A percentile compares a stretch with the other conserved stretches of the same genome.
phyloP scores from a whole-genome alignment of 2,888 invertebrate genomes.

The Sarcophaga carnaria region DNA sequence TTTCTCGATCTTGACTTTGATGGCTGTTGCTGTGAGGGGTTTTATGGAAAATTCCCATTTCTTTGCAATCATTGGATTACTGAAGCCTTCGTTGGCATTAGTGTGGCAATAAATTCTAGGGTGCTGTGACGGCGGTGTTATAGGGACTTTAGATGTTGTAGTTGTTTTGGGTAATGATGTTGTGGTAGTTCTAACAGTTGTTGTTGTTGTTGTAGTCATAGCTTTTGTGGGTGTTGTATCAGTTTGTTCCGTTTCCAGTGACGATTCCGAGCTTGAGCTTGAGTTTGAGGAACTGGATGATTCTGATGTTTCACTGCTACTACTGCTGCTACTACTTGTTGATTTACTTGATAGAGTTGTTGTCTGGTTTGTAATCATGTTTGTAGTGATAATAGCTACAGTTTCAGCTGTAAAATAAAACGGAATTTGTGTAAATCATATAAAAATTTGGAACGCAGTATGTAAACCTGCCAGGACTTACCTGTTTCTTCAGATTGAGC shows the following conservation, averaged over 20 bases:
- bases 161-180: neutral
- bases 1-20: neutral
- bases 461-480: neutral
- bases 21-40: neutral
- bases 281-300: neutral
- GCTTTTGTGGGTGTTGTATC: slow-evolving; percentile 2
- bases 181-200: neutral
- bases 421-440: too few relatives aligned
- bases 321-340: too few relatives aligned
- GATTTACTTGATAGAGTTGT: too few relatives aligned
- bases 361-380: too few relatives aligned
- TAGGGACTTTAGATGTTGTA: neutral
- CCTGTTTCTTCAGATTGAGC: neutral
- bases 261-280: neutral
- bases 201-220: neutral
- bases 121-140: neutral
- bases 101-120: neutral
- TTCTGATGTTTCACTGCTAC: too few relatives aligned
- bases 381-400: neutral
- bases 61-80: neutral
- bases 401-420: neutral
- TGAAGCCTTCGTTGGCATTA: neutral
- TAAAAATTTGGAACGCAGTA: too few relatives aligned
- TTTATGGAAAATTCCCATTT: neutral
- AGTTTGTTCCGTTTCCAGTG: neutral